Evolutionary conservation across 23 tunicate genomes (phyloP), one percentile per base, ranked within the genome.

Genomic region (Aplidium turbinatum): DNA sequence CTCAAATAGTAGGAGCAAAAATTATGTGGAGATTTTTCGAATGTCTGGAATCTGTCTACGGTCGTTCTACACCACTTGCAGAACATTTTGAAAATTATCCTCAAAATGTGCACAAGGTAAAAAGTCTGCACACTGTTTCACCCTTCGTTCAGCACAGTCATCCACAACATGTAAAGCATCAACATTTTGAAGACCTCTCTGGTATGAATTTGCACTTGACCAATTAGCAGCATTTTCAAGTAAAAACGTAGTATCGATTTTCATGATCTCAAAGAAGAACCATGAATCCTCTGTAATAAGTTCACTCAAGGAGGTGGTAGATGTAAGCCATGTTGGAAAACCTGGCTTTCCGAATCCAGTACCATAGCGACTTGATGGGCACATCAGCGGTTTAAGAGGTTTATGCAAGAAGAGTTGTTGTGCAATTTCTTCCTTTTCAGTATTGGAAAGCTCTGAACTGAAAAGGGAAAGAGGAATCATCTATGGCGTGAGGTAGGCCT

Each of bases 101-200:
- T 16, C 60, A 54, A 25, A 54, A 11, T 54, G 21, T 54, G 60
- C 60, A 54, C 60, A 54, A 54, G 60, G 60, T 4, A 54, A 54
- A 54, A 54, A 54, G 60, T 54, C 60, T 54, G 60, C 60, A 54
- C 60, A 54, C 60, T 54, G 60, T 54, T 54, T 54, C 60, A 11
- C 60, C 19, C 60, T n/a, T 5, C 60, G 22, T 54, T 54, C 60
- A 54, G 60, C 60, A n/a, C 22, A 54, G 23, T n/a, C 60, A 54
- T 54, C 21, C 23, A 54, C 60, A 11, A 54, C 60, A n/a, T 54
- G 19, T 54, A 54, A 25, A 54, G 60, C 60, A 54, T 11, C 60
- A 13, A 54, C n/a, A 54, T 54, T 54, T 54, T 54, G 60, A 16
- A 54, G 60, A 18, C 60, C 60, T 54, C 21, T 19, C 60, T 54